phyloP scores from a whole-genome alignment of 2,797 vertebrate species.

The Artibeus jamaicensis region DNA sequence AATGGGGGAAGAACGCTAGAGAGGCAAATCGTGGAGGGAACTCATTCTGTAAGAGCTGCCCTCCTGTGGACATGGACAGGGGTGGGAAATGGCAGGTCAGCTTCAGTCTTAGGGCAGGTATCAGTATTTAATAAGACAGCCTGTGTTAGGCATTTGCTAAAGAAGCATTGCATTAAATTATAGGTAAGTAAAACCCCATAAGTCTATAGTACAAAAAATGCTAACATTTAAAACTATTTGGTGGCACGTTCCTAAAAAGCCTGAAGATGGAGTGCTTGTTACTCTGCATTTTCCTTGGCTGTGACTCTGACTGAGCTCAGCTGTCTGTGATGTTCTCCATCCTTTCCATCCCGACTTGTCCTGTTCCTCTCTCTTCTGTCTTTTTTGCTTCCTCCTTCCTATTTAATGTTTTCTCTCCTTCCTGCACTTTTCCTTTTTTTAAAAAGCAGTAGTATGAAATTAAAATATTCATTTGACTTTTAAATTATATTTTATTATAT shows the following conservation, averaged over 20 bases:
- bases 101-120: not conserved
- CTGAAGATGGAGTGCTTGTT: not conserved
- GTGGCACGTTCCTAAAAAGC: not conserved
- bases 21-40: not conserved
- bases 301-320: not conserved
- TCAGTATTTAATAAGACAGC: not conserved
- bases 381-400: not conserved
- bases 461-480: not conserved
- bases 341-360: not conserved
- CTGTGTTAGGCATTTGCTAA: not conserved
- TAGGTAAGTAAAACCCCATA: not conserved
- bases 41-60: not conserved
- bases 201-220: not conserved
- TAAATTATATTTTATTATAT: not conserved
- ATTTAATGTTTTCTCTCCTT: not conserved
- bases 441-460: not conserved
- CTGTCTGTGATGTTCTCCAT: not conserved
- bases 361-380: not conserved
- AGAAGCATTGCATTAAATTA: not conserved
- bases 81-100: not conserved
- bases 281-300: not conserved
- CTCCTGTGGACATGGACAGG: not conserved
- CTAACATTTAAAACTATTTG: constrained; percentile 35
- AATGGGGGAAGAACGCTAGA: not conserved
- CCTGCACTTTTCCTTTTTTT: not conserved